Base-by-base conservation (phyloP, 2,113 vertebrate genomes). In the Halcyon senegalensis region DNA sequence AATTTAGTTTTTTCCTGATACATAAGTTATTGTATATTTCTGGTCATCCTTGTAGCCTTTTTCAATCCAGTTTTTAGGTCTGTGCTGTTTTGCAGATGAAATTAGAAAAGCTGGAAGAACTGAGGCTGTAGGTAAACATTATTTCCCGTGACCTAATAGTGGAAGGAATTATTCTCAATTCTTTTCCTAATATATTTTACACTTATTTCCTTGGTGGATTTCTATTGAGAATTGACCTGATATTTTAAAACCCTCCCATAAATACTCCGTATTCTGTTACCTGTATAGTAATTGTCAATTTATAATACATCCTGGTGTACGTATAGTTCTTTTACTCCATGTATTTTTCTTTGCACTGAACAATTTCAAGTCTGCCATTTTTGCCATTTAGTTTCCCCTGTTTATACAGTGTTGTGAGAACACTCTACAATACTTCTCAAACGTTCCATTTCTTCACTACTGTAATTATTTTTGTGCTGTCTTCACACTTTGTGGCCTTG, bases 351-450 rank as follows among this genome's bases (percentile, higher is more conserved):
- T 58, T 39, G 7, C 11, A 39, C n/a, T 75, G 35, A 67, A 39
- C 24, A 37, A 23, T 33, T 89, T 62, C 11, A 53, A 44, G 7
- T 59, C 68, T 74, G 21, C 5, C 10, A 18, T n/a, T 76, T 90
- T 72, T 55, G 20, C 7, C 0, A 1, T 27, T 62, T 3, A 10
- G 21, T 21, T 14, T 13, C 4, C 7, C 3, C 8, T 31, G 1
- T 58, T 87, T 83, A 25, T 41, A 31, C 7, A 44, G 6, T 21
- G 8, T 21, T 7, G 9, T 25, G 5, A 53, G 31, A 77, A 74
- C 4, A 6, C 43, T 63, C 41, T 41, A 10, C 7, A 68, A 31
- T 46, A 20, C 3, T 62, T 55, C 8, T 84, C 24, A 74, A 33
- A 43, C 78, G 11, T 55, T 74, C 37, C 1, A 4, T 69, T 87